Conservation (phyloP, 2,797 vertebrate species). For the Malurus leucopterus region DNA sequence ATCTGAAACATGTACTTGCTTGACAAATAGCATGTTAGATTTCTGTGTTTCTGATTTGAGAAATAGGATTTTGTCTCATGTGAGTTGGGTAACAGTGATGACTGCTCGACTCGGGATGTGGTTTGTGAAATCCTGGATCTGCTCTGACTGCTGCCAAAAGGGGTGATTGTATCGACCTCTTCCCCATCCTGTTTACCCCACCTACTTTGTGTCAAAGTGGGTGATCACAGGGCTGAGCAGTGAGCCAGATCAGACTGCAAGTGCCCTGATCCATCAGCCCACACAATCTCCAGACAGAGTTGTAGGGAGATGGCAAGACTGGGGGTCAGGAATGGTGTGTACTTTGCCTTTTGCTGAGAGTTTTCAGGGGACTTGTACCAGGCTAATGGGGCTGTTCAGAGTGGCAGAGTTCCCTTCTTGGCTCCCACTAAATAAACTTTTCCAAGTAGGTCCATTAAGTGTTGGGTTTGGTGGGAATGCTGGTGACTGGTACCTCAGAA, state of each 20-base stretch:
- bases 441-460: background rate
- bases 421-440: background rate
- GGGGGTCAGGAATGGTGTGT: background rate
- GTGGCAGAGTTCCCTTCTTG: background rate
- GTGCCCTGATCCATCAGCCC: background rate
- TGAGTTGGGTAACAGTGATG: background rate
- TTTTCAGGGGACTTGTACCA: background rate
- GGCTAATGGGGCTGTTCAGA: background rate
- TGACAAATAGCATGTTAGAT: background rate
- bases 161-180: background rate
- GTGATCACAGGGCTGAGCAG: background rate
- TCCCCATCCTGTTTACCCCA: background rate
- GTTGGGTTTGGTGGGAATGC: background rate
- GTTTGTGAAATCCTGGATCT: background rate
- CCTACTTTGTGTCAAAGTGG: accelerated
- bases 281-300: accelerated
- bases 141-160: background rate
- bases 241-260: background rate
- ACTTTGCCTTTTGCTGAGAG: background rate
- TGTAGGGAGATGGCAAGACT: background rate
- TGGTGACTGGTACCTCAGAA: background rate
- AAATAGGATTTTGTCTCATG: background rate
- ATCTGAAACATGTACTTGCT: accelerated
- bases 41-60: background rate
- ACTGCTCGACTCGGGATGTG: background rate